Conservation (phyloP, 2,113 vertebrate genomes). For the Tichodroma muraria region DNA sequence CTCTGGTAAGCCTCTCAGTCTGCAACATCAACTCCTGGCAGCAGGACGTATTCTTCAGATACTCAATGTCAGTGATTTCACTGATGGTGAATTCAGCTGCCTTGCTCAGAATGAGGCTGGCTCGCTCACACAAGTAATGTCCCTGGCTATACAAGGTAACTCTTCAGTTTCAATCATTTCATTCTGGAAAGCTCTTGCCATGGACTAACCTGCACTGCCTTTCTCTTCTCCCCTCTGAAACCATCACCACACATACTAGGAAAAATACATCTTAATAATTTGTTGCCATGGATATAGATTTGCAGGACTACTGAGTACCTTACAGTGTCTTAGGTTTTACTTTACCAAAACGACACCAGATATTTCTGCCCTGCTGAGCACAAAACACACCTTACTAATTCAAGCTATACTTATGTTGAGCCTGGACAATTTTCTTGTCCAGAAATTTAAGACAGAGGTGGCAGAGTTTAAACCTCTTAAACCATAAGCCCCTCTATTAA, state of each 20-base stretch:
- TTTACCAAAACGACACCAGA: neutral
- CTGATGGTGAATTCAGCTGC: constrained; percentile 73
- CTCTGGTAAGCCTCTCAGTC: constrained; percentile 51
- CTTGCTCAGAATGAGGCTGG: constrained; percentile 77
- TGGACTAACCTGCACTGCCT: neutral
- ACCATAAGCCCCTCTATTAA: neutral
- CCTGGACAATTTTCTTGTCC: neutral
- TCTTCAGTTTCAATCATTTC: neutral
- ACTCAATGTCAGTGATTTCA: constrained; percentile 59
- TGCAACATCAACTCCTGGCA: constrained; percentile 55
- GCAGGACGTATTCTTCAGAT: constrained; percentile 70
- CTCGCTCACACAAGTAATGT: constrained; percentile 49
- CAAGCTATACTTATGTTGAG: neutral
- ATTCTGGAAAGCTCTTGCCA: neutral
- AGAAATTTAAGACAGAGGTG: neutral
- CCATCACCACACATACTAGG: neutral
- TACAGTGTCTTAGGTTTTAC: neutral
- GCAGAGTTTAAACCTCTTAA: neutral
- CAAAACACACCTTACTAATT: neutral
- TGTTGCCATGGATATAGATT: neutral
- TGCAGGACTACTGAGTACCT: neutral
- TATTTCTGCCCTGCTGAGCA: neutral
- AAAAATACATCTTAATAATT: neutral
- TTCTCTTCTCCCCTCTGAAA: neutral
- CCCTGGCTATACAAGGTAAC: constrained; percentile 72